phyloP scores from a whole-genome alignment of 2,888 invertebrate species.

The Hirtodrosophila histrioides region DNA sequence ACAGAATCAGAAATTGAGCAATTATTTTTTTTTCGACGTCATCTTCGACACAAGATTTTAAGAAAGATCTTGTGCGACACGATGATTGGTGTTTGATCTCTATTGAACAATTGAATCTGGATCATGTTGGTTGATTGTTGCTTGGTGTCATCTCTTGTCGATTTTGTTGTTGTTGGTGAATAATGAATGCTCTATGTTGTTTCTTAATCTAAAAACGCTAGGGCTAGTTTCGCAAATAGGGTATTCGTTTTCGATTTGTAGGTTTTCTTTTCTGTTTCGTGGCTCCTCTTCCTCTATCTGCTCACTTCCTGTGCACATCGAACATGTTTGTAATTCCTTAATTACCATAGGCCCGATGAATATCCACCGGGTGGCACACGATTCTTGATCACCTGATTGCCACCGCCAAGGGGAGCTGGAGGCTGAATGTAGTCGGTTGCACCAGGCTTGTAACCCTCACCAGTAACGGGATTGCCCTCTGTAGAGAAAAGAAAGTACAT shows the following conservation, averaged over 20 bases:
- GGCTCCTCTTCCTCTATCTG: slow-evolving; percentile 19
- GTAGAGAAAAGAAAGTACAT: slow-evolving; percentile 3
- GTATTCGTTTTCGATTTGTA: slow-evolving; percentile 34
- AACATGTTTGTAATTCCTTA: slow-evolving; percentile 34
- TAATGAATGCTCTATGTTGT: slow-evolving; percentile 8
- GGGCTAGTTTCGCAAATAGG: slow-evolving; percentile 17
- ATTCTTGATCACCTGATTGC: slow-evolving; percentile 84
- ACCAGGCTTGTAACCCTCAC: slow-evolving; percentile 85
- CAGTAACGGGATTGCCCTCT: slow-evolving; percentile 86
- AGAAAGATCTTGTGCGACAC: slow-evolving; percentile 16
- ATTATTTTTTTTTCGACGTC: slow-evolving; percentile 13
- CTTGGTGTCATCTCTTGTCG: slow-evolving; percentile 10
- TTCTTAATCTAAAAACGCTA: slow-evolving; percentile 43
- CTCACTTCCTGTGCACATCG: slow-evolving; percentile 29
- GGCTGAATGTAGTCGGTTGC: slow-evolving; percentile 80
- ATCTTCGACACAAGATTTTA: slow-evolving; percentile 15
- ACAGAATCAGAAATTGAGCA: slow-evolving; percentile 44
- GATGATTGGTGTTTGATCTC: too few species aligned
- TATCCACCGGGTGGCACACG: slow-evolving; percentile 85
- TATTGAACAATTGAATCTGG: too few species aligned
- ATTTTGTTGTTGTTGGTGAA: slow-evolving; percentile 10
- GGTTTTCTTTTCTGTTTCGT: slow-evolving; percentile 25
- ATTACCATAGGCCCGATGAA: slow-evolving; percentile 85
- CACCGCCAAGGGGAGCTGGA: slow-evolving; percentile 75
- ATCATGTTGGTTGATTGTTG: too few species aligned